Evolutionary conservation across 2,113 vertebrate species (phyloP).

Genomic region (Zosterops hypoxanthus): DNA sequence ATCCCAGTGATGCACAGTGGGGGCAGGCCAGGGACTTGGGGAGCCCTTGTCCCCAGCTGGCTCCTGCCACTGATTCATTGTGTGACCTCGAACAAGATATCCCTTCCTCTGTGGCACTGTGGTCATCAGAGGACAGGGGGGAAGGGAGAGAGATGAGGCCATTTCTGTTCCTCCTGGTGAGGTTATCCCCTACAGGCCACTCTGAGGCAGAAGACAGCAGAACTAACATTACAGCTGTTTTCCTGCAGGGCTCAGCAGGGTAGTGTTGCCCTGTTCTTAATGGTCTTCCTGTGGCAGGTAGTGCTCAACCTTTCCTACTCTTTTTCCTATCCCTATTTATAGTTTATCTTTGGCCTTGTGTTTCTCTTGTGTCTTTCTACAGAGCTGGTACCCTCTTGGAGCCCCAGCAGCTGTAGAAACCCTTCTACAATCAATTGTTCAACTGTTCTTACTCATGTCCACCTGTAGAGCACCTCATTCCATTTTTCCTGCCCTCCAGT

Average conservation of each 20-base stretch:
- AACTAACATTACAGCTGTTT: neutral
- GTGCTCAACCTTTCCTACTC: neutral
- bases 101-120: neutral
- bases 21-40: neutral
- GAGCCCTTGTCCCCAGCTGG: neutral
- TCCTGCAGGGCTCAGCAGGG: neutral
- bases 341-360: neutral
- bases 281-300: neutral
- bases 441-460: neutral
- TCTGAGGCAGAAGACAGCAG: neutral
- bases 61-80: neutral
- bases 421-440: neutral
- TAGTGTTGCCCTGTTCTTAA: neutral
- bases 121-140: neutral
- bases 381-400: neutral
- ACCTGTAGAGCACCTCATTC: neutral
- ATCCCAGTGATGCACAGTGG: neutral
- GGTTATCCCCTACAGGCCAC: neutral
- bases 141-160: neutral
- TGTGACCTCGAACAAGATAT: neutral
- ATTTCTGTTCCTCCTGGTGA: neutral
- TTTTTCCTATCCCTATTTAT: neutral
- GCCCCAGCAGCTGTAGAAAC: neutral
- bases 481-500: neutral
- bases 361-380: neutral